Evolutionary conservation across 2,113 vertebrate genomes (phyloP).

Genomic region (Xenopus borealis): DNA sequence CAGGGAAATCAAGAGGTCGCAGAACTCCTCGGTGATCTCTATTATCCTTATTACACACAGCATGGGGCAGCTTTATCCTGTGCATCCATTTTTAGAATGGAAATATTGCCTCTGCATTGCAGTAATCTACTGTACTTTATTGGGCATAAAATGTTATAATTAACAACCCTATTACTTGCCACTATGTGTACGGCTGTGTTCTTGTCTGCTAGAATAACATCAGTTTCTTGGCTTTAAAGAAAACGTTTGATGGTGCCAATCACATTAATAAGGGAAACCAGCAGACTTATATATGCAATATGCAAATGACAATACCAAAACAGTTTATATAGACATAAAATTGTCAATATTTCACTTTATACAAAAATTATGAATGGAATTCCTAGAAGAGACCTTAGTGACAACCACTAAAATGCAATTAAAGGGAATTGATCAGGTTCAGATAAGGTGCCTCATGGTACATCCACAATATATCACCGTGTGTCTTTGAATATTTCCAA

Average conservation of each 20-base stretch:
- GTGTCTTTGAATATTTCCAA: not conserved
- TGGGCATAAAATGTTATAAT: too few species aligned
- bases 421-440: constrained; percentile 12
- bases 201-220: not conserved
- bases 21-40: not conserved
- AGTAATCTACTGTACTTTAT: too few species aligned
- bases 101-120: too few species aligned
- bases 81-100: not conserved
- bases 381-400: constrained; percentile 28
- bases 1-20: not conserved
- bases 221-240: not conserved
- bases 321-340: constrained; percentile 9
- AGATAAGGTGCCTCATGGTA: constrained; percentile 7
- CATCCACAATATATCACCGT: constrained; percentile 10
- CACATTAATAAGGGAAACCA: not conserved
- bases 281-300: not conserved
- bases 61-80: not conserved
- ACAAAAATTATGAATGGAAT: constrained; percentile 26
- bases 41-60: not conserved
- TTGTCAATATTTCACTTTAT: constrained; percentile 21
- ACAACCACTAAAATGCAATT: constrained; percentile 27
- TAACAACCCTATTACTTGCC: too few species aligned
- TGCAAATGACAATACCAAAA: not conserved
- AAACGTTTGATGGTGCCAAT: not conserved
- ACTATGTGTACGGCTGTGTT: not conserved